A percentile compares a stretch with the other conserved stretches of the same genome.
These are phyloP conservation scores for Neodontobutis hainanensis DNA, from an alignment of 2,113 vertebrate genomes.

Conservation along the genomic window DNA sequence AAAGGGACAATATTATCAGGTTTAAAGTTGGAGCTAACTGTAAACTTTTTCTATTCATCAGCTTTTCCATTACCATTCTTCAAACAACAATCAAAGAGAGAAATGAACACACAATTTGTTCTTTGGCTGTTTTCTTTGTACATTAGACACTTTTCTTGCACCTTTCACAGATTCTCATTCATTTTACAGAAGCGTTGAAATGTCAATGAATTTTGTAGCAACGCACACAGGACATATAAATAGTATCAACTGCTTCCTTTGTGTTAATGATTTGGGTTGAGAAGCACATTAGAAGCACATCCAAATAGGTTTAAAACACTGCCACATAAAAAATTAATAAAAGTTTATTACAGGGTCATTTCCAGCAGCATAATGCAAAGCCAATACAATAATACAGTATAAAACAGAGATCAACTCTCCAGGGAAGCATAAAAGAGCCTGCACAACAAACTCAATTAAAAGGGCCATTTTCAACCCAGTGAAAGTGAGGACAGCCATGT, in stretches of 20 bases:
- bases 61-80: too few species aligned
- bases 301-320: constrained; percentile 36
- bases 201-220: too few species aligned
- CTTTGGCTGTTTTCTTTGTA: too few species aligned
- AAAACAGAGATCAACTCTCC: constrained; percentile 37
- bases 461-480: constrained; percentile 41
- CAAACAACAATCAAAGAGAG: too few species aligned
- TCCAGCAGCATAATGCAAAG: constrained; percentile 52
- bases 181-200: too few species aligned
- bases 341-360: constrained; percentile 50
- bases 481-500: constrained; percentile 43
- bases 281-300: constrained; percentile 13
- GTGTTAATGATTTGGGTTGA: constrained; percentile 30
- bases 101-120: too few species aligned
- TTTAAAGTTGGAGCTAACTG: too few species aligned
- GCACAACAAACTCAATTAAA: constrained; percentile 64
- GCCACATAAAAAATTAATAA: constrained; percentile 53
- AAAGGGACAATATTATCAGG: constrained; percentile 29
- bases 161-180: too few species aligned
- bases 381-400: constrained; percentile 60
- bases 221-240: too few species aligned
- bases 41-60: too few species aligned
- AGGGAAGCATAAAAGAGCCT: constrained; percentile 58
- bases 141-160: too few species aligned
- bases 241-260: too few species aligned